Evolutionary conservation across 2,113 vertebrate genomes (phyloP).

Genomic region (Brienomyrus brachyistius): DNA sequence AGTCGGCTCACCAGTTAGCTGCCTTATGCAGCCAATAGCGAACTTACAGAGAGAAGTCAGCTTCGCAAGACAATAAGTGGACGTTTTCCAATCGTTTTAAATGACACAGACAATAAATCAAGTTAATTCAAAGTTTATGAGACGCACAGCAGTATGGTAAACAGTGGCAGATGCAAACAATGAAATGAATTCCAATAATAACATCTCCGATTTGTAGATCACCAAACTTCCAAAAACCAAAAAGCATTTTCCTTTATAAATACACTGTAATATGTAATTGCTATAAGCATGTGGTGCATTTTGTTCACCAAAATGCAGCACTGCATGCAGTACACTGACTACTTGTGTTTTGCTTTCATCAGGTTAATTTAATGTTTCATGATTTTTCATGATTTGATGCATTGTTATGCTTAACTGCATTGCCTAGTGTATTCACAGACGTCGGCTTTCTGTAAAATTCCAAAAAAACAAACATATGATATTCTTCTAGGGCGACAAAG

Average conservation of each 20-base stretch:
- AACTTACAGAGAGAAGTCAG: not conserved
- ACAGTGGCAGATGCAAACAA: not conserved
- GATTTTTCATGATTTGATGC: too few relatives aligned
- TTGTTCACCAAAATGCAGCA: not conserved
- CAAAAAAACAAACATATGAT: conserved; percentile 15
- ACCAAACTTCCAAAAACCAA: not conserved
- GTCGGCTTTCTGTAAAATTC: not conserved
- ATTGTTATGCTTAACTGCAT: not conserved
- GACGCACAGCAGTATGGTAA: not conserved
- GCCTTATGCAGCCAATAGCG: not conserved
- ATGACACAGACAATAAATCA: not conserved
- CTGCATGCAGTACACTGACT: not conserved
- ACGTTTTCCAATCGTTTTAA: not conserved
- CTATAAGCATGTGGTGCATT: not conserved
- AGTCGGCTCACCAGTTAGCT: not conserved
- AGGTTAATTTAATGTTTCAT: not conserved
- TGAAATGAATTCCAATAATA: not conserved
- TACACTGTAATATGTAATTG: not conserved
- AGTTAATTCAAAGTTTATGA: not conserved
- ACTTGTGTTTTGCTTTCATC: not conserved
- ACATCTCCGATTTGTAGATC: not conserved
- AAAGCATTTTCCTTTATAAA: not conserved
- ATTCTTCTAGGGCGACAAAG: conserved; percentile 76
- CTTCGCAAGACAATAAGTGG: not conserved
- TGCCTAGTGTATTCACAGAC: not conserved